A percentile compares a stretch with the other conserved stretches of the same genome.
These are phyloP conservation scores for Heptranchias perlo DNA, from an alignment of 2,113 vertebrate species.

Conservation along the genomic window DNA sequence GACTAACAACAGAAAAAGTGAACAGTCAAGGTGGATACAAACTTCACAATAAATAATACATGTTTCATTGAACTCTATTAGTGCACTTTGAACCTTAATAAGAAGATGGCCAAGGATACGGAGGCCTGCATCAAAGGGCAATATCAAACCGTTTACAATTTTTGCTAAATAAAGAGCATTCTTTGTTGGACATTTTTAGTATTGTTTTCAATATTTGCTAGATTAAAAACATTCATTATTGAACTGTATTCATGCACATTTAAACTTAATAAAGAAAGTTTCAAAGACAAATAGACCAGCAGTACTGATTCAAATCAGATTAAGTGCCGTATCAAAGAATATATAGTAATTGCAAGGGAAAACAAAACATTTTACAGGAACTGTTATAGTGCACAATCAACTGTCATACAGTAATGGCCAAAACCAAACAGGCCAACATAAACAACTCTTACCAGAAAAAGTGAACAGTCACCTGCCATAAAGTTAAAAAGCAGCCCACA, in stretches of 20 bases:
- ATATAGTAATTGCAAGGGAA: too few species aligned
- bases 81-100: neutral
- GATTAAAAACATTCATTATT: neutral
- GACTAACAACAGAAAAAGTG: too few species aligned
- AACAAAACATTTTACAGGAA: neutral
- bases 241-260: neutral
- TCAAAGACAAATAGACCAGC: neutral
- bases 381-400: neutral
- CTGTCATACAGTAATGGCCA: neutral
- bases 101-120: neutral
- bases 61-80: neutral
- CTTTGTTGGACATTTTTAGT: neutral
- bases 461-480: neutral
- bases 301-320: neutral
- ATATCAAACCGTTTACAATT: neutral
- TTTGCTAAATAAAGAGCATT: neutral
- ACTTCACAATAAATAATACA: neutral
- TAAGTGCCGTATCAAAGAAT: neutral
- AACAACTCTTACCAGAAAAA: neutral
- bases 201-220: too few species aligned
- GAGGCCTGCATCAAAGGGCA: neutral
- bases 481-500: neutral
- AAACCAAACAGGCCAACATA: neutral
- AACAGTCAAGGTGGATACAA: too few species aligned
- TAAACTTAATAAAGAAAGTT: neutral